phyloP scores from a whole-genome alignment of 2,797 vertebrate species.

The Melanotaenia nigrans region DNA sequence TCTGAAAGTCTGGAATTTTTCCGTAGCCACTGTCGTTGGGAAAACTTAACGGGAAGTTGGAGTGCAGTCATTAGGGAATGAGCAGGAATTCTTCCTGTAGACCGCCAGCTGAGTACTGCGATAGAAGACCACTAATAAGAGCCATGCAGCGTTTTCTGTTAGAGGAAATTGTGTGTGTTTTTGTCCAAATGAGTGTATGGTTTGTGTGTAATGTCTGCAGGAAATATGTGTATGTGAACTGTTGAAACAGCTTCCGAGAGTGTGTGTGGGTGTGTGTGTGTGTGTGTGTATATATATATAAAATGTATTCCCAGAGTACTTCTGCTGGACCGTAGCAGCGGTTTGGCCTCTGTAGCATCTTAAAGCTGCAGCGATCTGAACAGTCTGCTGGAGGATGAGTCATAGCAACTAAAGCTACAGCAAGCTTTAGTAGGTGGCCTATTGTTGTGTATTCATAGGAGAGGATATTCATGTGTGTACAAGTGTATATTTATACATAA shows the following conservation, averaged over 20 bases:
- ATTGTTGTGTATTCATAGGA: conserved; percentile 54
- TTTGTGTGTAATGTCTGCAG: conserved; percentile 37
- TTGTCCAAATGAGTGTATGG: conserved; percentile 14
- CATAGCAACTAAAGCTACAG: conserved; percentile 68
- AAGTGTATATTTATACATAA: conserved; percentile 41
- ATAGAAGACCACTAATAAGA: conserved; percentile 76
- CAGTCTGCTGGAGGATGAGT: conserved; percentile 75
- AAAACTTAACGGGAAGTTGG: conserved; percentile 65
- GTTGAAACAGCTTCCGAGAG: conserved; percentile 25
- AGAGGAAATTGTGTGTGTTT: conserved; percentile 50
- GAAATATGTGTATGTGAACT: conserved; percentile 11
- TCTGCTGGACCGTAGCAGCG: conserved; percentile 64
- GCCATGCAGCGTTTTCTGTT: conserved; percentile 69
- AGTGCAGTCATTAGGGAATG: conserved; percentile 63
- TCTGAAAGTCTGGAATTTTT: conserved; percentile 61
- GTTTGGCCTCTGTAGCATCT: conserved; percentile 66
- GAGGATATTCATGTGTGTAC: conserved; percentile 51
- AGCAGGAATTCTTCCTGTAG: conserved; percentile 72
- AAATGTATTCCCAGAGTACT: conserved; percentile 63
- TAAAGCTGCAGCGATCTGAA: conserved; percentile 71
- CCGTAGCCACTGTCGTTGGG: conserved; percentile 50
- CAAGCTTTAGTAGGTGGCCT: conserved; percentile 63
- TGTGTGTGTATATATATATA: too few species aligned
- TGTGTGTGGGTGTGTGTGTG: conserved; percentile 2
- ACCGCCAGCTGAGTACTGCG: conserved; percentile 62